Base-by-base conservation (phyloP, 2,888 invertebrate genomes). In the Polylopha cassiicola region DNA sequence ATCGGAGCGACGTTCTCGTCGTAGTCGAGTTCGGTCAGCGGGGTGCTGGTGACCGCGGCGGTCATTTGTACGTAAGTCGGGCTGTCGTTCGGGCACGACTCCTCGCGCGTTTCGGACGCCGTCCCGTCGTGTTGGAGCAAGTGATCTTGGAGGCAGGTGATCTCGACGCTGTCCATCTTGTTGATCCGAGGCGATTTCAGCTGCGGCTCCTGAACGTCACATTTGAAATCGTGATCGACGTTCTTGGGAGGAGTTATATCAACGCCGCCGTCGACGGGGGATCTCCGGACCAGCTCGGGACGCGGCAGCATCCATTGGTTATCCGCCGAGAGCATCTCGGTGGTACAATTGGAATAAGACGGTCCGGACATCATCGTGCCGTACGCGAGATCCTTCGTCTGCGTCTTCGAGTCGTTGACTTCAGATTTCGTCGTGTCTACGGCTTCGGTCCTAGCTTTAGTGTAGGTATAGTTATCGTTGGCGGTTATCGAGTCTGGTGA, bases 401-500 rank as follows among this genome's bases (percentile, higher is more conserved):
- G 70, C 1, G 74, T 66, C 48, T 76, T 74, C 42, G 78, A 76
- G 44, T 80, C 80, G 43, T 73, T 73, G 2, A 65, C 38, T 16
- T 80, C 78, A 0, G 77, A 70, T 47, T 72, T 75, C 1, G 73
- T 73, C 10, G 62, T 61, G 3, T 53, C 61, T 8, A 62, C 57
- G 9, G 51, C 57, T 11, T 79, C 79, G 8, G 71, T 67, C 49
- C 72, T 78, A 10, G 58, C 59, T 65, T 82, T 84, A 43, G 82
- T 84, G 43, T 80, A 84, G 7, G 84, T 84, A 45, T 68, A 59
- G 29, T 80, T 74, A 37, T 73, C 75, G 55, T 81, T 74, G 2
- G 71, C 79, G 0, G 79, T 76, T 18, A 84, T 80, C 1, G 85
- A 84, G 47, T 85, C 84, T 0, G 81, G 79, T 0, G 82, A 75